These are phyloP conservation scores for Dendrolimus punctatus DNA, from an alignment of 1,140 invertebrate species.

Conservation along the genomic window DNA sequence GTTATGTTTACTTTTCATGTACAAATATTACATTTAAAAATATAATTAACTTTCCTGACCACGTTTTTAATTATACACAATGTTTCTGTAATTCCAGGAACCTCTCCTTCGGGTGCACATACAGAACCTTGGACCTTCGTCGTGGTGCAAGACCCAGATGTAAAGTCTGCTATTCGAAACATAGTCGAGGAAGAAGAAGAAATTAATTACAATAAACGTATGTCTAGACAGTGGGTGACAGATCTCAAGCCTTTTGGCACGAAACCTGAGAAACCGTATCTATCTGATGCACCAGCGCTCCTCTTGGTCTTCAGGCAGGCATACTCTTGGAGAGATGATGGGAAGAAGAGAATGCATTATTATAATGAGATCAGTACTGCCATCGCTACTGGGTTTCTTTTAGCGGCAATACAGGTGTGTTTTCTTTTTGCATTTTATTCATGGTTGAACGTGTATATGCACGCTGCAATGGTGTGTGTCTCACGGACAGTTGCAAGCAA, in stretches of 20 bases:
- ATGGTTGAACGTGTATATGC: too few relatives aligned
- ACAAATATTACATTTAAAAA: too few relatives aligned
- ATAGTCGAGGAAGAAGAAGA: slow-evolving; percentile 92
- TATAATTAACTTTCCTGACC: too few relatives aligned
- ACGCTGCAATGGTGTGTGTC: too few relatives aligned
- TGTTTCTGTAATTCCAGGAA: slow-evolving; percentile 75
- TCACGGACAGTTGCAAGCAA: too few relatives aligned
- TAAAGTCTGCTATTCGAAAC: slow-evolving; percentile 81
- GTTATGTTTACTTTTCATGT: too few relatives aligned
- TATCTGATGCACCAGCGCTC: slow-evolving; percentile 88
- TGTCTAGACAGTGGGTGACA: slow-evolving; percentile 90
- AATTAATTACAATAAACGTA: slow-evolving; percentile 87
- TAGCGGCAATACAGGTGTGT: slow-evolving; percentile 88
- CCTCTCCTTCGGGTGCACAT: slow-evolving; percentile 91
- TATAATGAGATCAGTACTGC: slow-evolving; percentile 92
- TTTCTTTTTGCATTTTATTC: too few relatives aligned
- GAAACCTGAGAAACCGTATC: slow-evolving; percentile 87
- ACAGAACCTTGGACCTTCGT: slow-evolving; percentile 96
- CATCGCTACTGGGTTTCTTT: slow-evolving; percentile 85
- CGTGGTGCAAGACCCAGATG: slow-evolving; percentile 74
- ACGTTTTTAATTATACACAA: too few relatives aligned
- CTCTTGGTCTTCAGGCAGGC: slow-evolving; percentile 91
- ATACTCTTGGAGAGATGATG: slow-evolving; percentile 79
- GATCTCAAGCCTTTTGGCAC: slow-evolving; percentile 86
- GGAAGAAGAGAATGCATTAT: slow-evolving; percentile 86